Evolutionary conservation across 1,140 invertebrate genomes (phyloP), one percentile per base, ranked within the genome.

Genomic region (Lordiphosa collinella): DNA sequence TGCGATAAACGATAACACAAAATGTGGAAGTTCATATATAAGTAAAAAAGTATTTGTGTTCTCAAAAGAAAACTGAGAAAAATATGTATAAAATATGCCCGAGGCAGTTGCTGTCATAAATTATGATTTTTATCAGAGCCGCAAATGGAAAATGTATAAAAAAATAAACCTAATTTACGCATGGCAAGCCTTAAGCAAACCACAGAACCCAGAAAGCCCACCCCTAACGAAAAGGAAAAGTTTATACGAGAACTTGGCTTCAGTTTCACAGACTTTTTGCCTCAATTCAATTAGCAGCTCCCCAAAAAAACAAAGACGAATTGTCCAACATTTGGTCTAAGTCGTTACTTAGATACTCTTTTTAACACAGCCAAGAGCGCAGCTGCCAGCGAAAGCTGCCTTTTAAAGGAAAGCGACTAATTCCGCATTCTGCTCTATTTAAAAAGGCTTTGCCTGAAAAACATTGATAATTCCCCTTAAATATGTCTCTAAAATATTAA

Each of bases 91-190:
- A 44, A 68, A 76, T 86, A 76, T 86, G 61, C 72, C 67, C 43
- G 48, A n/a, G 78, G 51, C 82, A 58, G 63, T 58, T 86, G 75
- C 57, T 86, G 82, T 73, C 80, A 86, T 86, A 86, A 86, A 86
- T 86, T 86, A 82, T 86, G 82, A 86, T 86, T 80, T 72, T 86
- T 86, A 86, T 86, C 80, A 80, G 34, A 37, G 51, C 55, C 80
- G 57, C 75, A 86, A 86, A 76, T 80, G 62, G 72, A 85, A 76
- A 76, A 82, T 82, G 72, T 76, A 82, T 70, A 67, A 84, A 73
- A 64, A 69, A 71, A 58, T 59, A 72, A 61, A 61, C 59, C 75
- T 84, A 78, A 84, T 84, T 78, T 84, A 78, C 78, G 78, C 78
- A 78, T 69, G 68, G 64, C 47, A 63, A 68, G 55, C 47, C 58